Base-by-base conservation (phyloP, 2,888 invertebrate genomes). In the Calliphora vomitoria region DNA sequence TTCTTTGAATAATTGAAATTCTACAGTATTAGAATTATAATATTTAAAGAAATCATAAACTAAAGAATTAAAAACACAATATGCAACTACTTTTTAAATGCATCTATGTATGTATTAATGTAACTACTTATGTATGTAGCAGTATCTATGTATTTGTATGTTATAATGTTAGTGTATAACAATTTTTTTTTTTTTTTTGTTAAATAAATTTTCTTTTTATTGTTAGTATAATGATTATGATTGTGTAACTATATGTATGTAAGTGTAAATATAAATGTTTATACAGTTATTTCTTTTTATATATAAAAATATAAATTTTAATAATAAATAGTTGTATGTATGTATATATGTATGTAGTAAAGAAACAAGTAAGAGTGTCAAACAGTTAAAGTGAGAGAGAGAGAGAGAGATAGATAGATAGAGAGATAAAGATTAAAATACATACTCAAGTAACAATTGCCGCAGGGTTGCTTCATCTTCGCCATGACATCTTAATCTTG, bases 381-480 rank as follows among this genome's bases (percentile, higher is more conserved):
- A n/a, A 50, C n/a, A 66, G 35, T 60, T n/a, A 35, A 31, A 35
- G 44, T 47, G 15, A 66, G 35, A 66, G 44, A 75, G 11, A 82
- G 4, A 64, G 25, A 66, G n/a, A n/a, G 44, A 44, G 44, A 60
- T 4, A 44, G 47, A 69, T 18, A 58, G 25, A 53, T 5, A 41
- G 8, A 66, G 15, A 64, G 18, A 20, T 53, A 31, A 62, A 72
- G 68, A 75, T 75, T 55, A 58, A 75, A 35, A 89, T 94, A 95
- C 95, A 94, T 96, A 97, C 97, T 97, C 97, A 96, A 97, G 96
- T 95, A 98, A 97, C 95, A 98, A 96, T 96, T 97, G 97, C 96
- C 97, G 97, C 95, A 98, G 96, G 95, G 97, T 97, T 94, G 97
- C 97, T 95, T 98, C 97, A 96, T 98, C 97, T 95, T 97, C 97